Conservation (phyloP, 2,888 invertebrate genomes). For the Epinotia brunnichana region DNA sequence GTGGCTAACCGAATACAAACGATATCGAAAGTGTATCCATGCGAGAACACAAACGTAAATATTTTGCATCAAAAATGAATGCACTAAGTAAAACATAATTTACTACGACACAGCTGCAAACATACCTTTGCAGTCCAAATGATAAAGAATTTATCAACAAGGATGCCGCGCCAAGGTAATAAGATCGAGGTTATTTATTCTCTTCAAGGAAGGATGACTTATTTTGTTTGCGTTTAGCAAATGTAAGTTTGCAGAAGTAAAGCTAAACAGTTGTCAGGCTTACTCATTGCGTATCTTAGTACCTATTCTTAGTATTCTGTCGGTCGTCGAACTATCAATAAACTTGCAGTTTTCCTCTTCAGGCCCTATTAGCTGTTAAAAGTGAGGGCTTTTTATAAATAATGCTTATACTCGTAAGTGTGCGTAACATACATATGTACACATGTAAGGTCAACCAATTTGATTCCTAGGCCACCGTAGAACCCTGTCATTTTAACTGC, state of each 20-base stretch:
- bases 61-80: slow-evolving; percentile 31
- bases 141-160: slow-evolving; percentile 20
- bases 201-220: slow-evolving; percentile 2
- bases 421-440: not conserved
- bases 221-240: slow-evolving; percentile 8
- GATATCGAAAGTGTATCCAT: slow-evolving; percentile 20
- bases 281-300: slow-evolving; percentile 42
- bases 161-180: not conserved
- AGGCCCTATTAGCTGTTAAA: slow-evolving; percentile 3
- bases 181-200: slow-evolving; percentile 3
- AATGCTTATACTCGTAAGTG: not conserved
- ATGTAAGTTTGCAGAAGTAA: slow-evolving; percentile 28
- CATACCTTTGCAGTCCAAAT: slow-evolving; percentile 8
- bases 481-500: no score
- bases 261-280: slow-evolving; percentile 39
- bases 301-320: slow-evolving; percentile 42
- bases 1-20: not conserved
- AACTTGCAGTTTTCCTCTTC: slow-evolving; percentile 40
- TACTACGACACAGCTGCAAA: slow-evolving; percentile 22
- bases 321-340: slow-evolving; percentile 44
- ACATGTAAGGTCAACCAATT: no score
- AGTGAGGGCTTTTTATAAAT: not conserved
- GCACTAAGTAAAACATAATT: slow-evolving; percentile 38
- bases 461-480: no score
- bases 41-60: slow-evolving; percentile 25